Evolutionary conservation across 2,888 invertebrate species (phyloP).

Genomic region (Azorinus chamasolen): DNA sequence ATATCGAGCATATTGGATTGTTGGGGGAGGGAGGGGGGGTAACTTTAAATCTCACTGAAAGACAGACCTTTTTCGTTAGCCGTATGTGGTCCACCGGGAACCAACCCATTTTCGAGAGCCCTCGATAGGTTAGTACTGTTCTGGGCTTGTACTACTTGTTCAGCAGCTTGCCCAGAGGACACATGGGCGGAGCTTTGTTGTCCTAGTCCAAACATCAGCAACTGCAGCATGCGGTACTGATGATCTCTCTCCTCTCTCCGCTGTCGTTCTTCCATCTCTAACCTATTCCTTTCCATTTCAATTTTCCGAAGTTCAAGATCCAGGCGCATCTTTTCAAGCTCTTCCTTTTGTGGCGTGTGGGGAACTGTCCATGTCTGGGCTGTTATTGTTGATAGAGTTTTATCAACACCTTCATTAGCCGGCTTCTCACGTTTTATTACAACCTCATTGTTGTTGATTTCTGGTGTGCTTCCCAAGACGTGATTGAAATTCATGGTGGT

Average conservation of each 20-base stretch:
- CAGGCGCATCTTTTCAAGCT: constrained; percentile 50
- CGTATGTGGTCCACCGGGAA: constrained; percentile 55
- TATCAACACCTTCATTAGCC: background rate
- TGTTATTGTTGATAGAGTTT: background rate
- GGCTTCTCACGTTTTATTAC: constrained; percentile 22
- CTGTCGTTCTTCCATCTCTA: constrained; percentile 63
- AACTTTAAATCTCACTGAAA: constrained; percentile 54
- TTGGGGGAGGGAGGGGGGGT: too few species aligned
- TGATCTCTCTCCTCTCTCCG: constrained; percentile 60
- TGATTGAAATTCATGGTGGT: background rate
- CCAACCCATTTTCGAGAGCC: constrained; percentile 60
- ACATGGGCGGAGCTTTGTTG: constrained; percentile 42
- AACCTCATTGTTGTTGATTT: constrained; percentile 25
- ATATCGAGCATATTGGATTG: too few species aligned
- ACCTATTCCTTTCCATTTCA: constrained; percentile 56
- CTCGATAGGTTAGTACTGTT: constrained; percentile 41
- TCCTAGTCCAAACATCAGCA: constrained; percentile 57
- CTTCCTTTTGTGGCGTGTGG: constrained; percentile 25
- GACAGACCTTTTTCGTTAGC: constrained; percentile 64
- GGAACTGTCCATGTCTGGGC: background rate
- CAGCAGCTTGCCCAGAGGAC: constrained; percentile 37
- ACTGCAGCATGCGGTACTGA: constrained; percentile 62
- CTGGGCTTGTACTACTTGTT: constrained; percentile 36
- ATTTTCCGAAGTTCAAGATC: constrained; percentile 58
- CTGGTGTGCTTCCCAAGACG: constrained; percentile 1